Evolutionary conservation across 2,888 invertebrate genomes (phyloP), one percentile per base, ranked within the genome.

Genomic region (Orchesellides sinensis): DNA sequence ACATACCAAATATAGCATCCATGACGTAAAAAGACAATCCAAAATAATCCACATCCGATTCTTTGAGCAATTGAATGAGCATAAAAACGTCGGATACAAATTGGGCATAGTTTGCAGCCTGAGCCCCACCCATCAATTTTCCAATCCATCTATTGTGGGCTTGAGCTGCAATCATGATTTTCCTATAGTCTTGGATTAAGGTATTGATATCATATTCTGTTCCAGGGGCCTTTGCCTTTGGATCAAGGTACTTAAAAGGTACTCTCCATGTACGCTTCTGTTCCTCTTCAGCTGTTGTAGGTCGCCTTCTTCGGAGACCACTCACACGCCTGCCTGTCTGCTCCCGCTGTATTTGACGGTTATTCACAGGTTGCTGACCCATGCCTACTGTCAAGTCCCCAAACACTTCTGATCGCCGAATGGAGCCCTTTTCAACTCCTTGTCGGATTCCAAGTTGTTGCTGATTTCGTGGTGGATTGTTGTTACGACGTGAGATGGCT

Each of bases 1-100:
- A 56, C 84, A 86, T 86, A 21, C 86, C 84, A 52, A 83, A 80
- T 52, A 80, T 73, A 0, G 86, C 86, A 40, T 86, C 84, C 69
- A 80, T 80, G 3, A 82, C 65, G 54, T 82, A 86, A 54, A 86
- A 86, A 6, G 59, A 75, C 12, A 86, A 52, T 12, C 83, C 86
- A 54, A 84, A 74, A 35, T 83, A 83, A 19, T 84, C 86, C 23
- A 61, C 23, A 6, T 84, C 84, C 1, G 84, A 73, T 45, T 84
- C 86, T 52, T 86, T 81, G 25, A 86, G 52, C 0, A 84, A 32
- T 29, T 85, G 85, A 27, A 79, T 83, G 8, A 83, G 56, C 75
- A 84, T 79, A 65, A 84, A 84, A 23, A 84, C 84, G 27, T 84
- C 84, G 14, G 54, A 68, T 6, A 84, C 79, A 63, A 85, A 85